A percentile compares a stretch with the other conserved stretches of the same genome.
Conservation (phyloP, 2,113 vertebrate species). For the Muscicapa adusta region DNA sequence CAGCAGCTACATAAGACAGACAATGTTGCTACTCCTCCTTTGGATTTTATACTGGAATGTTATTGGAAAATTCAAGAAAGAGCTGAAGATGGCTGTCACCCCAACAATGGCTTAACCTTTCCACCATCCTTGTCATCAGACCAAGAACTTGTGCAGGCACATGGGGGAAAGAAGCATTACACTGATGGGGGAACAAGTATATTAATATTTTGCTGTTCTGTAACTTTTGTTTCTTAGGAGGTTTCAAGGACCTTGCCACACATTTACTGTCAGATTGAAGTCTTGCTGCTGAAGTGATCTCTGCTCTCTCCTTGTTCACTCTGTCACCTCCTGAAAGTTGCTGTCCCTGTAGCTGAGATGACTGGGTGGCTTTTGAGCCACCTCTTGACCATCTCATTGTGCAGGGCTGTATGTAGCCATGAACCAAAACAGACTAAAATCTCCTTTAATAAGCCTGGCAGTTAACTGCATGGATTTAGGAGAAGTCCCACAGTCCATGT, state of each 20-base stretch:
- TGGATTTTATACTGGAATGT: neutral
- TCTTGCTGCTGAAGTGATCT: neutral
- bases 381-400: neutral
- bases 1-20: conserved; percentile 19
- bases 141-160: neutral
- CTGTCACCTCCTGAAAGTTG: neutral
- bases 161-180: neutral
- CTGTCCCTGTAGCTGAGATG: neutral
- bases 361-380: neutral
- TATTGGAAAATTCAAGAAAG: conserved; percentile 24
- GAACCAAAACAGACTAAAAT: neutral
- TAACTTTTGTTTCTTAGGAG: neutral
- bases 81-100: neutral
- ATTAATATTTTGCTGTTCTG: neutral
- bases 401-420: neutral
- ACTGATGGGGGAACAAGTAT: neutral
- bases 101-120: neutral
- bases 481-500: neutral
- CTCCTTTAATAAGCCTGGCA: neutral
- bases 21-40: neutral
- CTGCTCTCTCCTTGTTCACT: neutral
- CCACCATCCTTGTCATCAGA: neutral
- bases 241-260: neutral
- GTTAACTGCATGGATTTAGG: neutral
- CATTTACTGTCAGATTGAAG: neutral